Conservation (phyloP, 2,888 invertebrate species). For the Anoncus sp. region DNA sequence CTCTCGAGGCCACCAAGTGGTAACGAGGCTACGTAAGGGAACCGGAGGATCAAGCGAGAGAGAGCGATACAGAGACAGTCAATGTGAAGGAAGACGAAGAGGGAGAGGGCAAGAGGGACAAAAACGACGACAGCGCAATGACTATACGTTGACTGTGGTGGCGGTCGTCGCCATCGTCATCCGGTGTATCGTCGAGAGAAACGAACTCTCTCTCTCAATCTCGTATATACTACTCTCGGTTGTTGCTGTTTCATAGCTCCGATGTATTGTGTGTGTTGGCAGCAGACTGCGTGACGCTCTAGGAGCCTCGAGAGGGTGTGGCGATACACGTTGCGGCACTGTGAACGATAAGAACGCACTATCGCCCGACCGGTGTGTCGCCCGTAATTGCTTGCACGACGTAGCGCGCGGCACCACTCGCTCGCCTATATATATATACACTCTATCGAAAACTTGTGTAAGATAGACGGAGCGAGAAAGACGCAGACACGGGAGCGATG, state of each 20-base stretch:
- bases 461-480: conserved; percentile 57
- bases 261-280: conserved; percentile 46
- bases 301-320: conserved; percentile 70
- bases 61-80: too few relatives aligned
- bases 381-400: conserved; percentile 61
- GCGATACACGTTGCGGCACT: conserved; percentile 64
- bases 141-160: conserved; percentile 25
- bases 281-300: conserved; percentile 77
- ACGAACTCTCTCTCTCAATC: conserved; percentile 33
- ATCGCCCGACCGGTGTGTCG: conserved; percentile 56
- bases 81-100: not conserved
- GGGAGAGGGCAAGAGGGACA: conserved; percentile 7
- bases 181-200: conserved; percentile 34
- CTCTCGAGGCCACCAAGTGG: conserved; percentile 43
- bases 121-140: conserved; percentile 39
- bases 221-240: not conserved
- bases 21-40: conserved; percentile 58
- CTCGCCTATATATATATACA: not conserved
- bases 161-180: conserved; percentile 42
- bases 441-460: conserved; percentile 34
- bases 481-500: conserved; percentile 31
- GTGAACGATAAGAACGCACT: conserved; percentile 67
- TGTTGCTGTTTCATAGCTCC: conserved; percentile 18
- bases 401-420: conserved; percentile 49
- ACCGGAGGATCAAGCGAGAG: conserved; percentile 25